A percentile compares a stretch with the other conserved stretches of the same genome.
Conservation (phyloP, 2,113 vertebrate species). For the Sigmodon hispidus region DNA sequence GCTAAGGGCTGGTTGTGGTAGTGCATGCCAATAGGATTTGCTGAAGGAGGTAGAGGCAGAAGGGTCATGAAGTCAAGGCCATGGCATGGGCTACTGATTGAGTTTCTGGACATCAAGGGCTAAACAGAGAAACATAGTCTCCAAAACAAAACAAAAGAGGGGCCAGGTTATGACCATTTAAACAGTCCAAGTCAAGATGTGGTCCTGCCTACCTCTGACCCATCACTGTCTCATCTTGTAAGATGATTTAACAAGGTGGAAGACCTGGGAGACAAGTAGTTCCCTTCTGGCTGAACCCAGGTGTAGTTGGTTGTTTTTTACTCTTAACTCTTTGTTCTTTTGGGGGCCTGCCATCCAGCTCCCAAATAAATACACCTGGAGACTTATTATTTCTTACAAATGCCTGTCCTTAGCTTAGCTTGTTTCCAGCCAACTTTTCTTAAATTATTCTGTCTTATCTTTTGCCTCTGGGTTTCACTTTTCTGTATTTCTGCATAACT, state of each 20-base stretch:
- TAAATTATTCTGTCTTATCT: too few species aligned
- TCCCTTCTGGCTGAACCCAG: background rate
- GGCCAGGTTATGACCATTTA: background rate
- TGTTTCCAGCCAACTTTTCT: too few species aligned
- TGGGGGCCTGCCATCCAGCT: too few species aligned
- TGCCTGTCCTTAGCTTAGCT: too few species aligned
- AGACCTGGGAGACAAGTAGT: background rate
- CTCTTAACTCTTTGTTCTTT: too few species aligned
- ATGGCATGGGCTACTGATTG: background rate
- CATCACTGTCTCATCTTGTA: background rate
- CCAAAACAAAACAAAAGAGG: background rate
- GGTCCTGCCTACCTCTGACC: background rate
- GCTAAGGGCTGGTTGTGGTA: background rate
- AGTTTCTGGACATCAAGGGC: background rate
- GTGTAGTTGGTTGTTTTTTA: background rate
- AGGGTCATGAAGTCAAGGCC: background rate
- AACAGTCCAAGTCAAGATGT: background rate
- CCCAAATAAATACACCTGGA: too few species aligned
- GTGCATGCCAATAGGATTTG: background rate
- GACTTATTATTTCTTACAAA: too few species aligned
- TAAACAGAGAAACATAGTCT: background rate
- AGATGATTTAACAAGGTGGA: background rate
- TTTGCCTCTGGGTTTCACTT: too few species aligned
- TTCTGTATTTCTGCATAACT: too few species aligned
- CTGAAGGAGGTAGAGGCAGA: background rate